Conservation (phyloP, 1,140 invertebrate species). For the Archivesica marissinica region DNA sequence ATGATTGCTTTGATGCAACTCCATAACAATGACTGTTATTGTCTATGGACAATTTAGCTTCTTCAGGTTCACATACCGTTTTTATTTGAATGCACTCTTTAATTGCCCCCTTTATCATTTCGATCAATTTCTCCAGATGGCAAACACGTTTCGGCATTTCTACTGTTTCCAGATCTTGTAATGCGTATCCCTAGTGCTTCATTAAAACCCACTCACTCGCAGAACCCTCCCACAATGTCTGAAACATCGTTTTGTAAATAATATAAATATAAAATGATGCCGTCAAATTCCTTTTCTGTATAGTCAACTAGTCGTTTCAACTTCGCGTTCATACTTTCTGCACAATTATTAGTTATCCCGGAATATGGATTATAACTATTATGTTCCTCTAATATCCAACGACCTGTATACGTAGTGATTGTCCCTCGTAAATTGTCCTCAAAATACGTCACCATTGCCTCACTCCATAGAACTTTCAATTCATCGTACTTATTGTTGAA, state of each 20-base stretch:
- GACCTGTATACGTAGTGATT: not conserved
- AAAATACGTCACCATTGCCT: conserved; percentile 44
- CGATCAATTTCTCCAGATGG: not conserved
- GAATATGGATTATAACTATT: conserved; percentile 41
- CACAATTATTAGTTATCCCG: not conserved
- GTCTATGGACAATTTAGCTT: not conserved
- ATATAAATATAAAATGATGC: conserved; percentile 19
- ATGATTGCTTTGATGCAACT: not conserved
- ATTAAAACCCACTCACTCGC: not conserved
- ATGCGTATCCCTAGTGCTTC: not conserved
- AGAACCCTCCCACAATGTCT: conserved; percentile 17
- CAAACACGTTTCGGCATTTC: conserved; percentile 4
- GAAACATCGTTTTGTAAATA: conserved; percentile 22
- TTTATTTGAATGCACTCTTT: not conserved
- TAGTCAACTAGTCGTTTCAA: conserved; percentile 16
- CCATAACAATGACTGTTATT: no score
- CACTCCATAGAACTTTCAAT: conserved; percentile 32
- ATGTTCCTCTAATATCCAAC: conserved; percentile 23
- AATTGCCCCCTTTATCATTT: conserved; percentile 9
- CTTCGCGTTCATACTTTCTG: conserved; percentile 4
- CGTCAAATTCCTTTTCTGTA: conserved; percentile 22
- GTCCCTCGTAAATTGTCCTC: conserved; percentile 14
- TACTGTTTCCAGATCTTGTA: not conserved
- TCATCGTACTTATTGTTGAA: conserved; percentile 27
- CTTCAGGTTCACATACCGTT: not conserved